A percentile compares a stretch with the other conserved stretches of the same genome.
These are phyloP conservation scores for Enteromius viviparus DNA, from an alignment of 2,797 vertebrate genomes.

Conservation along the genomic window DNA sequence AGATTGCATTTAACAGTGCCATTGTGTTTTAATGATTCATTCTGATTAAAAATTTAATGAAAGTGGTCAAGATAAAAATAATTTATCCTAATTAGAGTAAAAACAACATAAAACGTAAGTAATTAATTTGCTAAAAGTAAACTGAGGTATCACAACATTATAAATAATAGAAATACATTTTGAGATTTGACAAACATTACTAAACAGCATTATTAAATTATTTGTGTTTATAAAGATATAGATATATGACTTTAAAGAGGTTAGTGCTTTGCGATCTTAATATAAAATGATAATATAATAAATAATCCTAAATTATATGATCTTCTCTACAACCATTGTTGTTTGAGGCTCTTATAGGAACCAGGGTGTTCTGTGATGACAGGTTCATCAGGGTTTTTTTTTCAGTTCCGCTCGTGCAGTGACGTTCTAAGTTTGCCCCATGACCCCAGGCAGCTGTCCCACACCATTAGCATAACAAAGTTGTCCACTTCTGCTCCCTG, in stretches of 20 bases:
- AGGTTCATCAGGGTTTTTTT: conserved; percentile 6
- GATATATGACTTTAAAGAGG: neutral
- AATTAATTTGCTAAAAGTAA: neutral
- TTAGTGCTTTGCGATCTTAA: neutral
- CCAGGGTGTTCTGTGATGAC: neutral
- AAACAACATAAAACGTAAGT: neutral
- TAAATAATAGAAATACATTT: neutral
- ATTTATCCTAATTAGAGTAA: neutral
- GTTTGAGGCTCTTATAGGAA: conserved; percentile 3
- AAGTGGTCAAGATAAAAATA: neutral
- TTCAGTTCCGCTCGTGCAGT: neutral
- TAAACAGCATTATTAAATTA: neutral
- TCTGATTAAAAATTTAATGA: too few relatives aligned
- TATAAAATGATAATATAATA: neutral
- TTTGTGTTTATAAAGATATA: neutral
- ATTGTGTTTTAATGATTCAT: neutral
- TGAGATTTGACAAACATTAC: neutral
- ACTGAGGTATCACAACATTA: neutral
- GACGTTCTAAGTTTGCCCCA: conserved; percentile 34
- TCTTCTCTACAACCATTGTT: neutral
- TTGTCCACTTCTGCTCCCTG: conserved; percentile 39
- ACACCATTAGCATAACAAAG: conserved; percentile 68
- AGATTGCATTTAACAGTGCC: neutral
- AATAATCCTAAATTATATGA: neutral
- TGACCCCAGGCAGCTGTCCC: conserved; percentile 62